Percentiles rank a stretch among this genome's conserved stretches.
phyloP scores from a whole-genome alignment of 2,797 vertebrate genomes.

The Eulemur rubriventer region DNA sequence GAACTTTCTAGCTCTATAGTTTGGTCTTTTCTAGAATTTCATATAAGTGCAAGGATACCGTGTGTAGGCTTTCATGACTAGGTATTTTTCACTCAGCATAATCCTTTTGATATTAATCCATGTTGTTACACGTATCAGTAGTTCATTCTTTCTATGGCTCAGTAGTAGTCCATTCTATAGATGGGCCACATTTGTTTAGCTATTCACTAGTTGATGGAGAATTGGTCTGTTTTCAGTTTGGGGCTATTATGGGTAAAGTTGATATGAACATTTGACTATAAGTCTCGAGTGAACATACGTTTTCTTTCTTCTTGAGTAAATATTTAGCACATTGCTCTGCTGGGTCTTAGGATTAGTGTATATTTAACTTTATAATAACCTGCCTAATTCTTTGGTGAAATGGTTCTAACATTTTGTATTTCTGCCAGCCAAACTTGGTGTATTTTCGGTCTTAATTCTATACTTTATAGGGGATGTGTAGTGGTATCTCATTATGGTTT shows the following conservation, averaged over 20 bases:
- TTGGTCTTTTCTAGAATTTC: conserved; percentile 15
- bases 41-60: not conserved
- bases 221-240: not conserved
- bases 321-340: not conserved
- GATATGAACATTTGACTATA: not conserved
- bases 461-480: not conserved
- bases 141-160: not conserved
- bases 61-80: not conserved
- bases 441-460: not conserved
- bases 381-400: not conserved
- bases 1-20: not conserved
- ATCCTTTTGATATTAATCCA: not conserved
- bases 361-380: not conserved
- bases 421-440: not conserved
- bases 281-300: not conserved
- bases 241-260: not conserved
- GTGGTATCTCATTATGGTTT: not conserved
- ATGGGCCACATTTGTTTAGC: not conserved
- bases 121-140: not conserved
- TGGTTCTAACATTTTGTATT: not conserved
- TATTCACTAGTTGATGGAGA: not conserved
- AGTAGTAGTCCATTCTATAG: not conserved
- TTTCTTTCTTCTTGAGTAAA: not conserved
- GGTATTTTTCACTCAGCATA: not conserved
- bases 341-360: not conserved